Conservation (phyloP, 2,113 vertebrate species). For the Mormyrus lacerda region DNA sequence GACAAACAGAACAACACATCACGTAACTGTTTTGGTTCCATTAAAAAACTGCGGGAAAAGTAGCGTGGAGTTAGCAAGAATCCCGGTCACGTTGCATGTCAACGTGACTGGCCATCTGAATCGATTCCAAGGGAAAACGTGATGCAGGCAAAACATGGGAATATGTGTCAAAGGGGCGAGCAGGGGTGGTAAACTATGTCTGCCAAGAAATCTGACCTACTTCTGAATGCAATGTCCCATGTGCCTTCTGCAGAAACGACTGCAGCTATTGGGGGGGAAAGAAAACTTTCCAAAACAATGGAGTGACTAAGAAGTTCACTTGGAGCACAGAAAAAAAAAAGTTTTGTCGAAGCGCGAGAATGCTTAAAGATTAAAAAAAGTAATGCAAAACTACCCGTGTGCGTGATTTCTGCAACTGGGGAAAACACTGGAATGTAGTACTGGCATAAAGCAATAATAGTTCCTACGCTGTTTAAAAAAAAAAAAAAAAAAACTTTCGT, state of each 20-base stretch:
- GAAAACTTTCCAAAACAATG: neutral
- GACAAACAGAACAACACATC: neutral
- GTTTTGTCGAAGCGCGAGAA: neutral
- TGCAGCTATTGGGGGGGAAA: neutral
- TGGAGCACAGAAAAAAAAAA: neutral
- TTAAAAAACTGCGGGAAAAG: constrained; percentile 22
- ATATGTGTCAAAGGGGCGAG: constrained; percentile 54
- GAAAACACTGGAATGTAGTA: neutral
- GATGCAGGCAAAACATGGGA: constrained; percentile 45
- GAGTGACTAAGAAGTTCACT: constrained; percentile 1
- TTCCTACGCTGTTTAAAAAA: neutral
- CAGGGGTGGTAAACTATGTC: constrained; percentile 38
- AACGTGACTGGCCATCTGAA: constrained; percentile 52
- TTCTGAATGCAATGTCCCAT: constrained; percentile 26
- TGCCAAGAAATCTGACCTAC: constrained; percentile 55
- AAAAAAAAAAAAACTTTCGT: neutral
- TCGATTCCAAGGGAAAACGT: constrained; percentile 39
- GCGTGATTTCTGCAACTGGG: neutral
- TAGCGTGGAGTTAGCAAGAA: constrained; percentile 7
- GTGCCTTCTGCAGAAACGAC: constrained; percentile 2
- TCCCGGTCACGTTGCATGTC: constrained; percentile 50
- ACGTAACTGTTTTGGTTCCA: too few relatives aligned
- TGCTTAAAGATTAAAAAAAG: constrained; percentile 24
- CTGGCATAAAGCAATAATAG: neutral
- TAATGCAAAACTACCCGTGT: neutral